Evolutionary conservation across 2,113 vertebrate genomes (phyloP).

Genomic region (Dipodomys stephensi): DNA sequence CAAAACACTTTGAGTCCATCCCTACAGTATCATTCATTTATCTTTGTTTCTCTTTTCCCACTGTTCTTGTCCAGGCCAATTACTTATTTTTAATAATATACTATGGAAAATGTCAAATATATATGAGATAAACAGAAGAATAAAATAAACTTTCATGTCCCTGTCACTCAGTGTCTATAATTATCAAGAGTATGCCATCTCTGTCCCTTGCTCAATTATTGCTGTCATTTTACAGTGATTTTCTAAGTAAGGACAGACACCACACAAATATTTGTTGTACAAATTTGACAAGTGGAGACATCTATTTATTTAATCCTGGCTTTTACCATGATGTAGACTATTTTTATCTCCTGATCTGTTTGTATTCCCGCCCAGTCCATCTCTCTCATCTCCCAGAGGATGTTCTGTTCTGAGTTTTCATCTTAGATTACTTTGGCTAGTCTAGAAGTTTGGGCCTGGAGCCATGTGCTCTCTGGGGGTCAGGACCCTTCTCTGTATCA

Average conservation of each 20-base stretch:
- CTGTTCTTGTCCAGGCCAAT: neutral
- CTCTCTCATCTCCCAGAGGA: neutral
- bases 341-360: slow-evolving; percentile 25
- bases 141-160: neutral
- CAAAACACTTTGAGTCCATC: neutral
- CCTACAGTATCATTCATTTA: neutral
- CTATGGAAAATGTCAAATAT: slow-evolving; percentile 30
- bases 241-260: neutral
- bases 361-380: neutral
- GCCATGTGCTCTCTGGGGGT: neutral
- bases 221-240: neutral
- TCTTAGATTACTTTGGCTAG: neutral
- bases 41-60: neutral
- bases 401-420: neutral
- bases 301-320: neutral
- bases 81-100: neutral
- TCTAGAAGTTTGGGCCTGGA: neutral
- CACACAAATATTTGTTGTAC: neutral
- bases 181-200: neutral
- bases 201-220: neutral
- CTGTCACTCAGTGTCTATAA: neutral
- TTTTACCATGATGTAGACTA: neutral
- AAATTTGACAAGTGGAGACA: neutral
- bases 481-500: neutral
- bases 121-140: neutral